phyloP scores from a whole-genome alignment of 2,113 vertebrate species.

The Neoarius graeffei region DNA sequence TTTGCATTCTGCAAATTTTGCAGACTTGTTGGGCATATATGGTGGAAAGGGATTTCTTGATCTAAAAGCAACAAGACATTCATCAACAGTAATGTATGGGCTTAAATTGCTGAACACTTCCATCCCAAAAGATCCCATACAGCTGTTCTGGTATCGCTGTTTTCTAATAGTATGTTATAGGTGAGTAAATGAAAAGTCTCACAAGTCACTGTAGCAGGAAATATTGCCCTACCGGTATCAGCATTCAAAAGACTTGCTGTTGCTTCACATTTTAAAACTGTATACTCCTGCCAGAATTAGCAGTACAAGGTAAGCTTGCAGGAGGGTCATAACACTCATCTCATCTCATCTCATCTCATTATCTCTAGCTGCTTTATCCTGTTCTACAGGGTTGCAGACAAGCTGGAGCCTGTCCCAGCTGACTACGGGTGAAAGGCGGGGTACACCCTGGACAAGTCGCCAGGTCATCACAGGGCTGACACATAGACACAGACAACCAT shows the following conservation, averaged over 20 bases:
- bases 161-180: neutral
- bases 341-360: too few species aligned
- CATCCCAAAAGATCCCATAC: neutral
- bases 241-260: neutral
- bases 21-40: neutral
- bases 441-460: too few species aligned
- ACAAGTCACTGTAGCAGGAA: neutral
- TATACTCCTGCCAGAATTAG: neutral
- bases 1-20: constrained; percentile 1
- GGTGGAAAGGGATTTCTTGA: neutral
- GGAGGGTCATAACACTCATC: neutral
- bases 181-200: neutral
- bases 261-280: neutral
- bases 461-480: too few species aligned
- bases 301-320: neutral
- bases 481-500: too few species aligned
- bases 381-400: too few species aligned
- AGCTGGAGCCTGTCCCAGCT: too few species aligned
- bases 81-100: neutral
- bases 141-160: neutral
- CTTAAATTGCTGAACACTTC: neutral
- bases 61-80: neutral
- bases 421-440: too few species aligned
- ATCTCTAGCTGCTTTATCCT: too few species aligned
- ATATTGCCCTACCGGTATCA: neutral